phyloP scores from a whole-genome alignment of 2,797 vertebrate genomes.

The Lacerta bilineata region DNA sequence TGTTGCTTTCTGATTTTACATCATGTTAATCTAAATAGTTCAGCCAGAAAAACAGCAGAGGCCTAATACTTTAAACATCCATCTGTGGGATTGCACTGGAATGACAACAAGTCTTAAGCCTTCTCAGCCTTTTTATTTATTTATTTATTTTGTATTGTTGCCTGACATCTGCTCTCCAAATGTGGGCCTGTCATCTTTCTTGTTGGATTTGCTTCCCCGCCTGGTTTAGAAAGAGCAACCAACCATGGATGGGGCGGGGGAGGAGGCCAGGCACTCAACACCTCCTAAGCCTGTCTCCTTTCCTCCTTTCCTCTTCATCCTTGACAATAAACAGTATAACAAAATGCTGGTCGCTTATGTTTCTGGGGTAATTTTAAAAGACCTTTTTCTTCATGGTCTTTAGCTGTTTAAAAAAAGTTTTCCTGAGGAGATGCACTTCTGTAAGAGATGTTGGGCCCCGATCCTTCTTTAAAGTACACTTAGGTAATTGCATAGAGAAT shows the following conservation, averaged over 20 bases:
- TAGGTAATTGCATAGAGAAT: background rate
- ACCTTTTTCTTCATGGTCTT: background rate
- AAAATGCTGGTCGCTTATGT: background rate
- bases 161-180: constrained; percentile 50
- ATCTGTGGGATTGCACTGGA: constrained; percentile 1
- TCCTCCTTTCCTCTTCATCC: background rate
- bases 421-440: background rate
- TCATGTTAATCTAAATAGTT: constrained; percentile 24
- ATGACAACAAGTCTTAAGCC: constrained; percentile 6
- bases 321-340: background rate
- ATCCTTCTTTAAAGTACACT: background rate
- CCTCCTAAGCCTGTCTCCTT: background rate
- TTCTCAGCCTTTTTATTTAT: background rate
- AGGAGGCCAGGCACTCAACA: background rate
- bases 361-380: background rate
- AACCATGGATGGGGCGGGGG: background rate
- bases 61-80: background rate
- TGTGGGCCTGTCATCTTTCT: constrained; percentile 40
- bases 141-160: background rate
- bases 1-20: constrained; percentile 31
- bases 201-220: constrained; percentile 21
- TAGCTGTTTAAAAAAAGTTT: background rate
- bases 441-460: background rate
- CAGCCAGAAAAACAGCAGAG: background rate
- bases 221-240: constrained; percentile 18